These are phyloP conservation scores for Piezodorus guildinii DNA, from an alignment of 1,140 invertebrate genomes.

Conservation along the genomic window DNA sequence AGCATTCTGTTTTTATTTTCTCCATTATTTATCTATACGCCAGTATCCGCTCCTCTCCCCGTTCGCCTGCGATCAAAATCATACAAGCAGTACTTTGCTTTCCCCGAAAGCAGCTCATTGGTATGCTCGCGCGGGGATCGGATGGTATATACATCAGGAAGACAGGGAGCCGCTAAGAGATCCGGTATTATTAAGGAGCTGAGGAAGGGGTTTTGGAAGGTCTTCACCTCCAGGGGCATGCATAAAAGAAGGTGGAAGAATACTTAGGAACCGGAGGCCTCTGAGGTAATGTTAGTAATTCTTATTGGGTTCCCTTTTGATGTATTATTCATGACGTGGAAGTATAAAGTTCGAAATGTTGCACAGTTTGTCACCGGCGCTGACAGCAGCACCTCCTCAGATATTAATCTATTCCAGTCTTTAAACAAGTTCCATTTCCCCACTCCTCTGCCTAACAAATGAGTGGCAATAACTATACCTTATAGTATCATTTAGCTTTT, in stretches of 20 bases:
- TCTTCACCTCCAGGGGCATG: neutral
- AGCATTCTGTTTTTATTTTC: no score
- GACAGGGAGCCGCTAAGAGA: no score
- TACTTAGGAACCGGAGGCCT: neutral
- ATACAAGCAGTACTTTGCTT: no score
- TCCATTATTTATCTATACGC: no score
- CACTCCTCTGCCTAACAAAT: neutral
- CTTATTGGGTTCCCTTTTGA: slow-evolving; percentile 12
- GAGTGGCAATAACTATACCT: neutral
- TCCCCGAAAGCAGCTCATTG: no score
- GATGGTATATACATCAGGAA: no score
- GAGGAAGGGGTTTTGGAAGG: no score
- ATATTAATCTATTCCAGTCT: neutral
- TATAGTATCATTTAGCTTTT: neutral
- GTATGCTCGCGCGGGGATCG: no score
- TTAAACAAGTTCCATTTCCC: neutral
- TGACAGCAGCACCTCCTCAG: neutral
- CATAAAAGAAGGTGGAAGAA: slow-evolving; percentile 7
- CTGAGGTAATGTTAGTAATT: slow-evolving; percentile 15
- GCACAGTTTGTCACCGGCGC: neutral
- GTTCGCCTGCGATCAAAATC: no score
- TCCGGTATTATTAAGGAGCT: no score
- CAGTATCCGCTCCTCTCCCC: no score
- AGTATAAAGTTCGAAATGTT: slow-evolving; percentile 1
- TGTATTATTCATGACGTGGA: slow-evolving; percentile 11